A percentile compares a stretch with the other conserved stretches of the same genome.
phyloP scores from a whole-genome alignment of 2,797 vertebrate species.

The Rhincodon typus region DNA sequence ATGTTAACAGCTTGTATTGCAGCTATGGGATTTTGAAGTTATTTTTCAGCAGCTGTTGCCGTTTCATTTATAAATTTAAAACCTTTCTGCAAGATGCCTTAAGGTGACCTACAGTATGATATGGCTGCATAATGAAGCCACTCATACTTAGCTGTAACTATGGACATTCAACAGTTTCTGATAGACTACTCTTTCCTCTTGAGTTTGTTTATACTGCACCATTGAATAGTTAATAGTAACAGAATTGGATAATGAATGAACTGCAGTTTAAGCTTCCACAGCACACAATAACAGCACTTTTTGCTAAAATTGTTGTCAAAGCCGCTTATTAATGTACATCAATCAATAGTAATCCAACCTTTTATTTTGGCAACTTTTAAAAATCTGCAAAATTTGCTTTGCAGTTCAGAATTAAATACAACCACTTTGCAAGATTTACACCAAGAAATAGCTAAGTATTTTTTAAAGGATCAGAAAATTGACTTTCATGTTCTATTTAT shows the following conservation, averaged over 20 bases:
- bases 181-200: neutral
- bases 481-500: neutral
- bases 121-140: neutral
- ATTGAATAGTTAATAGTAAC: neutral
- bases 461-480: neutral
- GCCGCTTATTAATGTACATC: neutral
- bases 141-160: neutral
- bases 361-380: neutral
- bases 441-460: too few relatives aligned
- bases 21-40: slow-evolving; percentile 3
- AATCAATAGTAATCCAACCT: neutral
- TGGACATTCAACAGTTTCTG: neutral
- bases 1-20: slow-evolving; percentile 28
- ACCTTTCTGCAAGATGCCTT: neutral
- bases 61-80: slow-evolving; percentile 29
- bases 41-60: slow-evolving; percentile 27
- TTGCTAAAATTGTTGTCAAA: neutral
- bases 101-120: neutral
- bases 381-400: neutral
- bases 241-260: neutral
- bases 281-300: neutral
- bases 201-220: neutral
- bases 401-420: neutral
- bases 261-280: neutral
- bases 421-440: neutral